Base-by-base conservation (phyloP, 2,797 vertebrate species). In the Hippopotamyrus pictus region DNA sequence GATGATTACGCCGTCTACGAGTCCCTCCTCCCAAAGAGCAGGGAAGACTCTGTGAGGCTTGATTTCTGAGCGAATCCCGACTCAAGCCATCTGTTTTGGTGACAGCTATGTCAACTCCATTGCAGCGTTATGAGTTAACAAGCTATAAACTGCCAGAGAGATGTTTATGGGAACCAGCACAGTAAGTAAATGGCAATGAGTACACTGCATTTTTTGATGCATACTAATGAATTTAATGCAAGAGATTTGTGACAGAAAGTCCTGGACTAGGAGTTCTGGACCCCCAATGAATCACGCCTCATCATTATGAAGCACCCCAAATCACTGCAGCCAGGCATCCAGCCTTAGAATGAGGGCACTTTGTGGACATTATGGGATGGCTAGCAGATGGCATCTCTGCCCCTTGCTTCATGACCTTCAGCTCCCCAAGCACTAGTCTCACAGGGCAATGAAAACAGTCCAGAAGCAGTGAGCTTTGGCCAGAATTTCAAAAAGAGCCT, bases 281-380 rank as follows among this genome's bases (percentile, higher is more conserved):
- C 62, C 17, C 84, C 17, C 22, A 1, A 8, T 53, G 8, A 19
- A 48, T 54, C 92, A 90, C 91, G 90, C 44, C 90, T 92, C 93
- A 93, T 92, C 91, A 92, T 94, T 93, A 93, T 89, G 90, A 89
- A 83, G 92, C 91, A 91, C 84, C 90, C 29, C 51, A 69, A 90
- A 88, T 79, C 51, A 92, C 88, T 90, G 86, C 50, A 19, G 86
- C 84, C 50, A 12, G 48, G 48, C n/a, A 11, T 86, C 91, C 91
- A 17, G 37, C 90, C 89, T 90, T 89, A 89, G 92, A 92, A 92
- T 89, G 90, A 87, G 87, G 84, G 88, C 69, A 89, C 89, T 90
- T 83, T 87, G 57, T 90, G 88, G 17, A 89, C 88, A 87, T 50
- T 33, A 57, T 6, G 25, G 59, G 85, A 54, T 53, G 82, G 76